These are phyloP conservation scores for Tipula lateralis DNA, from an alignment of 2,888 invertebrate species.

Conservation along the genomic window DNA sequence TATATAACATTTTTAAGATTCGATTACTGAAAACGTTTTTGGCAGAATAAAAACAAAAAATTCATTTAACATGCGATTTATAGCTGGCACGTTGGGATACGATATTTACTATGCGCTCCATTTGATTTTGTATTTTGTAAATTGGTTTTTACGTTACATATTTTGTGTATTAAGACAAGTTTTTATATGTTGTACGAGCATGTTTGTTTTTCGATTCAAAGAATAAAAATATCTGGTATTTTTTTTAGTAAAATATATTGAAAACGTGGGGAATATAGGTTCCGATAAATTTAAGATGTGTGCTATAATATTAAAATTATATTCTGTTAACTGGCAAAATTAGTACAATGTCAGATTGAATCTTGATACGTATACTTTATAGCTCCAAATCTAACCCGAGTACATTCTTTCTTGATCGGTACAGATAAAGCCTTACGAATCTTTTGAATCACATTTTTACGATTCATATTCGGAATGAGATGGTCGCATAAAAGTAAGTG, in stretches of 20 bases:
- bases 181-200: background rate
- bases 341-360: no score
- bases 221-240: background rate
- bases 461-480: no score
- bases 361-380: no score
- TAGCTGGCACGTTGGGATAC: background rate
- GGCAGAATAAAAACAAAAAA: background rate
- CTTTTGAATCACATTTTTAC: no score
- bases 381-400: no score
- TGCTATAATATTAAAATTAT: no score
- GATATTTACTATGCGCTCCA: background rate
- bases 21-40: background rate
- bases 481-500: no score
- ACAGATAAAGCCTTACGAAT: no score
- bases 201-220: background rate
- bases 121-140: background rate
- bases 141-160: background rate
- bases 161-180: background rate
- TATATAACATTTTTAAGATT: background rate
- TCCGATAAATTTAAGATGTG: no score
- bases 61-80: background rate
- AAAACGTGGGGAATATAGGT: background rate
- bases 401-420: no score
- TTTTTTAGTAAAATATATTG: background rate
- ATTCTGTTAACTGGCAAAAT: no score